Percentiles rank a stretch among this genome's conserved stretches.
These are phyloP conservation scores for Aphidius gifuensis DNA, from an alignment of 1,140 invertebrate genomes.

Conservation along the genomic window DNA sequence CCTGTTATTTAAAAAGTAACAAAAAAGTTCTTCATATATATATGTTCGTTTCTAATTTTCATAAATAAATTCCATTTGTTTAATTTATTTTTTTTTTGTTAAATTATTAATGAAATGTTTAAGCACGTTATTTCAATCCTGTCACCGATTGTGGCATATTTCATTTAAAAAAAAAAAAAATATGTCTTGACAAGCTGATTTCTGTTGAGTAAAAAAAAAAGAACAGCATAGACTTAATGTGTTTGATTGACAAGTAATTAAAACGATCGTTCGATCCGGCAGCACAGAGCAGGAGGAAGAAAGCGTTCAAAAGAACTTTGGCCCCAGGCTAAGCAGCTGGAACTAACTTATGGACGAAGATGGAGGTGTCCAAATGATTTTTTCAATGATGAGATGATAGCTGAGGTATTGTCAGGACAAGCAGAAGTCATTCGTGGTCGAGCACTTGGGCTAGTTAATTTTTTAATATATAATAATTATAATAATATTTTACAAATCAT, in stretches of 20 bases:
- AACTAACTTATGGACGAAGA: conserved; percentile 60
- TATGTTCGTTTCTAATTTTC: neutral
- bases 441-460: conserved; percentile 64
- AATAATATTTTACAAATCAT: too few relatives aligned
- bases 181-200: too few relatives aligned
- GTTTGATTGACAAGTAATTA: conserved; percentile 17
- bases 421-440: conserved; percentile 74
- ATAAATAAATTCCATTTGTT: neutral
- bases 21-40: neutral
- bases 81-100: conserved; percentile 1
- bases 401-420: conserved; percentile 69
- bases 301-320: conserved; percentile 48
- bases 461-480: neutral
- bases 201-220: neutral
- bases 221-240: neutral
- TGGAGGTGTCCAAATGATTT: conserved; percentile 75
- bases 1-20: too few relatives aligned
- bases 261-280: conserved; percentile 25
- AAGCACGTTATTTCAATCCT: neutral
- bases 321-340: conserved; percentile 54
- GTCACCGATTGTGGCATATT: neutral
- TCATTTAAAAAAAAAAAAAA: too few relatives aligned
- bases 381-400: conserved; percentile 75
- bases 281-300: conserved; percentile 45
- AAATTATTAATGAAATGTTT: neutral